Evolutionary conservation across 1,140 invertebrate species (phyloP).

Genomic region (Holotrichia oblita): DNA sequence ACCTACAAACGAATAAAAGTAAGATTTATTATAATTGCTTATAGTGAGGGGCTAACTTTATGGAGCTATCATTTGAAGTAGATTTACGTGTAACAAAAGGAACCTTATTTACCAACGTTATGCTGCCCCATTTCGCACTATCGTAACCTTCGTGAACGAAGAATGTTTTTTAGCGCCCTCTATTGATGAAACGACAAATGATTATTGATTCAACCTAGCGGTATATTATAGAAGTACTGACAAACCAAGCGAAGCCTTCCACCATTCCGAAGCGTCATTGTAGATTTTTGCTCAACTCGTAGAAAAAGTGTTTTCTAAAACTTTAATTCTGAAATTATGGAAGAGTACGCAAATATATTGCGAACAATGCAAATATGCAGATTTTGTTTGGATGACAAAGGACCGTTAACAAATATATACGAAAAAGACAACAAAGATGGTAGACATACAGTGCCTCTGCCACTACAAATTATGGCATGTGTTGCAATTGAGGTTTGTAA

Average conservation of each 20-base stretch:
- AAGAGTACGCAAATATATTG: conserved; percentile 66
- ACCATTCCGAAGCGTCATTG: conserved; percentile 48
- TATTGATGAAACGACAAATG: neutral
- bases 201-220: conserved; percentile 36
- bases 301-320: conserved; percentile 23
- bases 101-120: no score
- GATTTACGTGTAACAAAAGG: no score
- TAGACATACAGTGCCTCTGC: conserved; percentile 69
- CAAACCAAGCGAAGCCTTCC: conserved; percentile 48
- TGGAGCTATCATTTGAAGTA: no score
- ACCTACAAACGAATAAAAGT: no score
- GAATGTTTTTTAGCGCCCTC: conserved; percentile 12
- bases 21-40: no score
- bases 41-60: no score
- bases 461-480: conserved; percentile 78
- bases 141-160: no score
- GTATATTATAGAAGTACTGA: neutral
- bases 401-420: conserved; percentile 72
- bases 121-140: no score
- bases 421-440: conserved; percentile 64
- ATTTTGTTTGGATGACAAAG: conserved; percentile 73
- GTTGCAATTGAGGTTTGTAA: conserved; percentile 74
- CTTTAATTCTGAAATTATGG: conserved; percentile 62
- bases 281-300: conserved; percentile 42
- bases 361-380: conserved; percentile 73